Evolutionary conservation across 2,113 vertebrate genomes (phyloP).

Genomic region (Amphilophus citrinellus): DNA sequence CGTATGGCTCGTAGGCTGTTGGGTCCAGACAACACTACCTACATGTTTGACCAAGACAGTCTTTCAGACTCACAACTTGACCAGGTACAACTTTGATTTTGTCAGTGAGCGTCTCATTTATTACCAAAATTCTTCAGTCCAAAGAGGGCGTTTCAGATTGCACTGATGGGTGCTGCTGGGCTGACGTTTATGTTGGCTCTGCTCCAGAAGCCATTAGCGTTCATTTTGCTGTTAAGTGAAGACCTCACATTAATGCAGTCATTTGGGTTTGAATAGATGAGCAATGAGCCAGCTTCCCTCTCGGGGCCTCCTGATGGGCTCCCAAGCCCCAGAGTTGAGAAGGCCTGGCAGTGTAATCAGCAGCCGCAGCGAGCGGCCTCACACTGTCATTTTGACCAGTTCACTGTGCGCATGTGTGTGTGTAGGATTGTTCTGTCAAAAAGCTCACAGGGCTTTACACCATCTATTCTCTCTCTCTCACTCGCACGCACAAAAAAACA

Average conservation of each 20-base stretch:
- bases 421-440: slow-evolving; percentile 34
- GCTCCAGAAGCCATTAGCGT: slow-evolving; percentile 31
- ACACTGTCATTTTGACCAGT: slow-evolving; percentile 24
- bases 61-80: slow-evolving; percentile 80
- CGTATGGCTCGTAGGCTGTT: slow-evolving; percentile 95
- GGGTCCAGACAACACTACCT: slow-evolving; percentile 88
- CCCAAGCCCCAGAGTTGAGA: slow-evolving; percentile 14
- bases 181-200: slow-evolving; percentile 19
- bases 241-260: slow-evolving; percentile 16
- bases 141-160: neutral
- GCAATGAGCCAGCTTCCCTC: slow-evolving; percentile 19
- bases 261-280: slow-evolving; percentile 41
- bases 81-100: slow-evolving; percentile 82
- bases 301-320: slow-evolving; percentile 43
- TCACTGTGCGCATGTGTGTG: neutral
- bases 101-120: neutral
- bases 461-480: slow-evolving; percentile 41
- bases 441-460: slow-evolving; percentile 58
- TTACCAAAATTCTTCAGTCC: neutral
- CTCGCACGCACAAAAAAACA: neutral
- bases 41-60: slow-evolving; percentile 86
- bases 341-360: slow-evolving; percentile 30
- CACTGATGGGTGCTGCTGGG: slow-evolving; percentile 5
- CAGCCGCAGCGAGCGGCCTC: slow-evolving; percentile 20
- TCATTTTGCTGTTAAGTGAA: slow-evolving; percentile 14